Evolutionary conservation across 2,113 vertebrate species (phyloP), one percentile per base, ranked within the genome.

Genomic region (Dendrocopos noguchii): DNA sequence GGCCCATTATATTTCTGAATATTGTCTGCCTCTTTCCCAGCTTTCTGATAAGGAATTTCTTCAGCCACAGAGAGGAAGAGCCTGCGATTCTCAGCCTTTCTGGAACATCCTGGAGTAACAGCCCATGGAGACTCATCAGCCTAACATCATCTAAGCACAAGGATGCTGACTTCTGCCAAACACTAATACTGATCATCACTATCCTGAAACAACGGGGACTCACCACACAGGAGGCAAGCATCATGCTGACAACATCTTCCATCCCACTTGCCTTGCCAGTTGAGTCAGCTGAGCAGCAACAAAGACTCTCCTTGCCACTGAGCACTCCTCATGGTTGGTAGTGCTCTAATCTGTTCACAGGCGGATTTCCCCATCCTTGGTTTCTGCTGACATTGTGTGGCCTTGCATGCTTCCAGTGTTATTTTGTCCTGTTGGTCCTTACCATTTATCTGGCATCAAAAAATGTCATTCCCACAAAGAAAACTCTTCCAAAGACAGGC

Each of bases 271-370:
- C 29, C 33, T 57, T 57, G 29, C 5, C 83, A 60, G 33, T 4
- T 66, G 61, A 84, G 56, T 56, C 12, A 29, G 33, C 9, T 46
- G 31, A 86, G 19, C 25, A n/a, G 39, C 18, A 80, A 8, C 28
- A 76, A 66, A 34, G 33, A 28, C 9, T 52, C 25, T 53, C 5
- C 9, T 13, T 39, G 50, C 60, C 1, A 0, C 28, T 25, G 34
- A 42, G 33, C 56, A 46, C 4, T 3, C 8, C 12, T 71, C 14
- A 7, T 7, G 3, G 29, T 29, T 5, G 1, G 18, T 8, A 6
- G 9, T 71, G 20, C 10, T 59, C 63, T 73, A n/a, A 77, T 39
- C 12, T 47, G 7, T 39, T 71, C 64, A 47, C 28, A 78, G 56
- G 22, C 10, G n/a, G 15, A 72, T 36, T 36, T 36, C 36, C 36